Percentiles rank a stretch among this genome's conserved stretches.
These are phyloP conservation scores for Psettodes erumei DNA, from an alignment of 2,113 vertebrate genomes.

Conservation along the genomic window DNA sequence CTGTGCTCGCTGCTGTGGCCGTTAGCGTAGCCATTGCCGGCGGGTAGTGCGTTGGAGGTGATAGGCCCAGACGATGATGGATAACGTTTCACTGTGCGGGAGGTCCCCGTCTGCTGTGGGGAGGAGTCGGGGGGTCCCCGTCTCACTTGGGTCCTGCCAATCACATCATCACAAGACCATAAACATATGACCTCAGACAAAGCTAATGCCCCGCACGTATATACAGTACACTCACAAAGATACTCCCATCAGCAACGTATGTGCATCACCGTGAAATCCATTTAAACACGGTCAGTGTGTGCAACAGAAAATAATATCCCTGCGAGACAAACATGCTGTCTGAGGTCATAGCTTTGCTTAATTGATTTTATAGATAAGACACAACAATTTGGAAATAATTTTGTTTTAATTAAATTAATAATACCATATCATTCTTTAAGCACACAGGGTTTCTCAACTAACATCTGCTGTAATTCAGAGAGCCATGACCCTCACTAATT, in stretches of 20 bases:
- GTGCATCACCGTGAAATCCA: conserved; percentile 62
- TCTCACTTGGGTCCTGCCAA: conserved; percentile 87
- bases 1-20: conserved; percentile 34
- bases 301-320: conserved; percentile 46
- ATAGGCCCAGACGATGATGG: conserved; percentile 86
- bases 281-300: conserved; percentile 31
- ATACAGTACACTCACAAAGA: conserved; percentile 14
- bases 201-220: conserved; percentile 25
- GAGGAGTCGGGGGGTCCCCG: conserved; percentile 81
- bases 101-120: conserved; percentile 84
- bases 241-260: conserved; percentile 38
- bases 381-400: conserved; percentile 58
- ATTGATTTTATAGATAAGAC: conserved; percentile 67
- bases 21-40: conserved; percentile 57
- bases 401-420: conserved; percentile 65
- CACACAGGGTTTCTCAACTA: conserved; percentile 39
- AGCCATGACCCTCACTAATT: conserved; percentile 44
- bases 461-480: conserved; percentile 64
- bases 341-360: conserved; percentile 67
- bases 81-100: conserved; percentile 90
- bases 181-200: conserved; percentile 69
- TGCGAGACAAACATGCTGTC: conserved; percentile 46
- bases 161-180: conserved; percentile 62
- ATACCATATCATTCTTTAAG: conserved; percentile 57
- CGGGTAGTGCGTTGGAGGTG: conserved; percentile 89